phyloP scores from a whole-genome alignment of 1,140 invertebrate genomes.

The Tetramorium simillimum region DNA sequence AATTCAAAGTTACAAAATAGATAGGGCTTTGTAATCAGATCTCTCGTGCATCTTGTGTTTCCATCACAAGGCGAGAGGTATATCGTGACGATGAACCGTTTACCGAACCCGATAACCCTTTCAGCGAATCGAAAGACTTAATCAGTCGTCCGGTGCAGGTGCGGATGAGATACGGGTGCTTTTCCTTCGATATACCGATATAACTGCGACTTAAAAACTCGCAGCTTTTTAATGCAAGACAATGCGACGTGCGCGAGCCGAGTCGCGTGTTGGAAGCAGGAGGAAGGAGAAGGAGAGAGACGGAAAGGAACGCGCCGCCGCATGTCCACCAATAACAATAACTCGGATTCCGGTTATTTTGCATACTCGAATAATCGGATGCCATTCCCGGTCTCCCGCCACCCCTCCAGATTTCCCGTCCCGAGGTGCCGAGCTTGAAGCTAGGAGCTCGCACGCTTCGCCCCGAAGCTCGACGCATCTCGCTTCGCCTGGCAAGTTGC shows the following conservation, averaged over 20 bases:
- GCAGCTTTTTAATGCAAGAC: conserved; percentile 23
- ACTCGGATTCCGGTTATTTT: conserved; percentile 73
- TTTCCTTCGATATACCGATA: conserved; percentile 21
- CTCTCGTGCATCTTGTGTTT: conserved; percentile 45
- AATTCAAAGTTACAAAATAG: conserved; percentile 5
- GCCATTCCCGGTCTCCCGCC: conserved; percentile 16
- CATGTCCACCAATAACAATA: conserved; percentile 69
- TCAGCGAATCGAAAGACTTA: conserved; percentile 60
- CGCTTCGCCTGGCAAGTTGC: conserved; percentile 67
- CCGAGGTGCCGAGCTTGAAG: conserved; percentile 10
- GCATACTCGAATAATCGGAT: conserved; percentile 76
- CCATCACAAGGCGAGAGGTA: conserved; percentile 17
- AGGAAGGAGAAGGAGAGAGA: background rate
- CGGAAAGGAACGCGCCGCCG: conserved; percentile 18
- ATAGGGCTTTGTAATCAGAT: conserved; percentile 47
- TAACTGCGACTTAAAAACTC: conserved; percentile 30
- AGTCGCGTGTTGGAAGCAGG: background rate
- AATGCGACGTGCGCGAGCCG: background rate
- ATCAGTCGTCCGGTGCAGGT: conserved; percentile 47
- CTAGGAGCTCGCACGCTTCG: conserved; percentile 9
- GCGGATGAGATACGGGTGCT: conserved; percentile 22
- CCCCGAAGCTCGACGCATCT: conserved; percentile 31
- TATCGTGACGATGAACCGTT: conserved; percentile 57
- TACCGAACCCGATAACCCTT: conserved; percentile 54
- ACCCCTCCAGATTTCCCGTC: conserved; percentile 9